phyloP scores from a whole-genome alignment of 2,797 vertebrate genomes.

The Cercopithecus neglectus region DNA sequence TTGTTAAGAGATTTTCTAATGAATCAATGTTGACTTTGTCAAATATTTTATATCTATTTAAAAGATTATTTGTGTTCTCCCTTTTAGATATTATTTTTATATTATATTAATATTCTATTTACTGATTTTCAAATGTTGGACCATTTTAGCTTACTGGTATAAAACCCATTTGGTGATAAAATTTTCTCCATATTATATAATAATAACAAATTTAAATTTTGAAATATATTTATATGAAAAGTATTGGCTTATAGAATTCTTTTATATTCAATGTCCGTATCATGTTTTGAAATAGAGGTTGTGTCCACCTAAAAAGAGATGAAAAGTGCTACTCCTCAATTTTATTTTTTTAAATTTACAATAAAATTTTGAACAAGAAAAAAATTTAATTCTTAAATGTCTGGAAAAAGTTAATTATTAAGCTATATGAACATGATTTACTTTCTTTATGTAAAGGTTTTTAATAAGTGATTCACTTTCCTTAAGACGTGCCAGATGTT shows the following conservation, averaged over 20 bases:
- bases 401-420: neutral
- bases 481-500: neutral
- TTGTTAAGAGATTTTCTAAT: neutral
- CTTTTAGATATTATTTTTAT: neutral
- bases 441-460: neutral
- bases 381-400: neutral
- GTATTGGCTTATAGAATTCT: neutral
- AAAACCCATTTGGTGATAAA: neutral
- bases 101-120: neutral
- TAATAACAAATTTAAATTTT: neutral
- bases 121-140: neutral
- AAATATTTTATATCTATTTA: neutral
- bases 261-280: neutral
- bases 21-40: neutral
- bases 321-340: neutral
- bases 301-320: neutral
- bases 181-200: neutral
- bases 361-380: neutral
- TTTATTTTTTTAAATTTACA: neutral
- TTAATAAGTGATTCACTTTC: neutral
- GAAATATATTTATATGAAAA: neutral
- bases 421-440: neutral
- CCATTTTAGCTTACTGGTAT: neutral
- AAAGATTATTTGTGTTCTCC: neutral
- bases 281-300: neutral